Evolutionary conservation across 1,140 invertebrate species (phyloP).

Genomic region (Bicyclus anynana): DNA sequence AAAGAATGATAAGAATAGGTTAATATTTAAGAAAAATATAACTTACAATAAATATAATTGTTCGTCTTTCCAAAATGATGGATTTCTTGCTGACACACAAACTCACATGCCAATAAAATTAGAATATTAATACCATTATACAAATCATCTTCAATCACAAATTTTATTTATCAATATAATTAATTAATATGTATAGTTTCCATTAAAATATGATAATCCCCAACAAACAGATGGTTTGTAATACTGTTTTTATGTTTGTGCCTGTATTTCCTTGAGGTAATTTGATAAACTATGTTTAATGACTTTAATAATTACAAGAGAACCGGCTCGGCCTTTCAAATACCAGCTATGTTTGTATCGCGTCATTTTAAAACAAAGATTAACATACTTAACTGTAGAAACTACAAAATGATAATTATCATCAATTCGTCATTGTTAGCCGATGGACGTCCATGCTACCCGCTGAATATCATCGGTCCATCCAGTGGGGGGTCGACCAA

Average conservation of each 20-base stretch:
- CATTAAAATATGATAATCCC: neutral
- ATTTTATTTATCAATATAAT: neutral
- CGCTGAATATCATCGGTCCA: too few species aligned
- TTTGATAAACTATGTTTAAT: slow-evolving; percentile 45
- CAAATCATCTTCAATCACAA: neutral
- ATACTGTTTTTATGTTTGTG: slow-evolving; percentile 3
- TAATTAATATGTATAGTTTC: neutral
- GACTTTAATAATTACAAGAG: slow-evolving; percentile 32
- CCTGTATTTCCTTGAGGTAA: slow-evolving; percentile 45
- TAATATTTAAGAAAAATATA: neutral
- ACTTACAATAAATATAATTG: neutral
- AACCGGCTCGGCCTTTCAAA: slow-evolving; percentile 30
- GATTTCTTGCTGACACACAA: neutral
- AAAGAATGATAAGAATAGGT: too few species aligned
- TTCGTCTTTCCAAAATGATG: neutral
- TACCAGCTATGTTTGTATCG: slow-evolving; percentile 9
- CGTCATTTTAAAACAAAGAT: neutral
- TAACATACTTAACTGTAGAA: neutral
- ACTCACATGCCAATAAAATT: neutral
- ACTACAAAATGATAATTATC: too few species aligned
- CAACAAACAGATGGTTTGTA: neutral
- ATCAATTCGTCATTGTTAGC: too few species aligned
- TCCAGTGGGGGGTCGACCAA: too few species aligned
- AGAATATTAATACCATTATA: neutral
- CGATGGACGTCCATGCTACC: too few species aligned